Base-by-base conservation (phyloP, 2,888 invertebrate species). In the Cerastis leucographa region DNA sequence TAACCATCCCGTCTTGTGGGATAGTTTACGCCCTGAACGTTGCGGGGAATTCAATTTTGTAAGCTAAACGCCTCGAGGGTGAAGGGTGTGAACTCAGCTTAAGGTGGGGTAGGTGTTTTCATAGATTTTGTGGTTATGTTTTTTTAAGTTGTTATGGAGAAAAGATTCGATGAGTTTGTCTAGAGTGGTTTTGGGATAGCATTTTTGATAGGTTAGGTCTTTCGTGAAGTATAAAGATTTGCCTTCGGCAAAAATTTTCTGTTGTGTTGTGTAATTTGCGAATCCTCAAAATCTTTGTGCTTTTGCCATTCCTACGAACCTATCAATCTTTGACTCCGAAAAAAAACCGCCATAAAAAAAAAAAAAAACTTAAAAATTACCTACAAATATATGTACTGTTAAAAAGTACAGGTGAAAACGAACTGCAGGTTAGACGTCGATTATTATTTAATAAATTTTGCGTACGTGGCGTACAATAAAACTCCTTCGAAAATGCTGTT, bases 31-130 rank as follows among this genome's bases (percentile, higher is more conserved):
- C 88, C 89, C 82, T 80, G 91, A 89, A 93, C 94, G 94, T 90
- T 89, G 89, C 76, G 81, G 81, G 93, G 94, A 94, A 95, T 95
- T 95, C 95, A 96, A 95, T 95, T 95, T 93, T 90, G 91, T 91
- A 91, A 89, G 87, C 89, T 91, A 90, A 92, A 91, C 90, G 89
- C 88, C 76, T 44, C 49, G 40, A 72, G 87, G 81, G 88, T 61
- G 75, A 82, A 78, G 79, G 87, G 85, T 86, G 85, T 83, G 81
- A 80, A 78, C 76, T 76, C 49, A 2, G 79, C 78, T 80, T 76
- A 76, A 81, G 77, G 73, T 85, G 25, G 71, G 56, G 66, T 78
- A 71, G 67, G 67, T 76, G 81, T 81, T 78, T 76, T 78, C 68
- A 67, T 68, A 65, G 71, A 72, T 78, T 75, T 65, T 67, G 42